Percentiles rank a stretch among this genome's conserved stretches.
Conservation (phyloP, 2,888 invertebrate genomes). For the Bimastos eiseni region DNA sequence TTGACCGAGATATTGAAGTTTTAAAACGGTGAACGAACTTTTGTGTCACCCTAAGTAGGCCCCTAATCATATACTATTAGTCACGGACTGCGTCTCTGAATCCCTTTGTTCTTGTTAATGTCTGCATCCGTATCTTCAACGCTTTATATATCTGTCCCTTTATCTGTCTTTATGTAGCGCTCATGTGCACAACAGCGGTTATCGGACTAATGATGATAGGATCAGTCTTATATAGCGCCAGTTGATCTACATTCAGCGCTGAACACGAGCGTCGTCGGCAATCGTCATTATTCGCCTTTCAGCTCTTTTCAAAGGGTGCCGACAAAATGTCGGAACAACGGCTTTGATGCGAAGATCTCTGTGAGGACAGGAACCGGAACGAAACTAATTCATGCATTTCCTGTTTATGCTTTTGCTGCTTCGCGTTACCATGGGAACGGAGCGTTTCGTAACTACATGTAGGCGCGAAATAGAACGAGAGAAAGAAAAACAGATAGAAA, state of each 20-base stretch:
- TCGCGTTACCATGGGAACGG: neutral
- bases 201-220: neutral
- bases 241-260: neutral
- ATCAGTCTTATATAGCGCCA: constrained; percentile 13
- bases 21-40: no score
- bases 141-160: neutral
- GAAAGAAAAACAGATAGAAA: neutral
- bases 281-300: neutral
- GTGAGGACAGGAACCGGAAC: neutral
- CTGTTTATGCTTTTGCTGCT: neutral
- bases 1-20: no score
- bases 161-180: neutral
- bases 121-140: neutral
- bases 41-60: no score
- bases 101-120: neutral
- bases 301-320: neutral
- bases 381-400: neutral
- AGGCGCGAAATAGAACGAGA: neutral
- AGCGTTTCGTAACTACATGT: neutral
- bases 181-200: neutral
- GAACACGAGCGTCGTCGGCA: neutral
- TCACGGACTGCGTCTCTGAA: neutral
- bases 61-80: neutral
- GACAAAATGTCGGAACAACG: neutral
- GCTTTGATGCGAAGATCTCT: neutral